Evolutionary conservation across 2,797 vertebrate species (phyloP), one percentile per base, ranked within the genome.

Genomic region (Platyrinchus mystaceus): DNA sequence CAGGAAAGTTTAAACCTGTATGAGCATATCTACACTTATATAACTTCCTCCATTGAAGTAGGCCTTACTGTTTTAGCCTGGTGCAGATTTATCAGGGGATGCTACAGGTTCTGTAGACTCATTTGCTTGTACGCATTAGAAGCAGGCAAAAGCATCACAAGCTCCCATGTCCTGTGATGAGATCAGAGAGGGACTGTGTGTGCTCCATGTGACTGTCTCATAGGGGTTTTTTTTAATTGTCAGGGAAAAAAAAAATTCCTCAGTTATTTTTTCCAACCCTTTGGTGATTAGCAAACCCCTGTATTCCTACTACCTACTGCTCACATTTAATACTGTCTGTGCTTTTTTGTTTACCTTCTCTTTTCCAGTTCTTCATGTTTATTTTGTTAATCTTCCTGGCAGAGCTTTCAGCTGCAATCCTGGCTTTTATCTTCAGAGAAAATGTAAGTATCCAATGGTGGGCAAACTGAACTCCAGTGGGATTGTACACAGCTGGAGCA

Each of bases 351-450:
- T 2, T 27, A 14, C 87, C 63, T 92, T 91, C 56, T 95, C 32
- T 96, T 47, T 95, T 93, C 43, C 98, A 99, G 99, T 99, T 99
- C 97, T 99, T 99, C 98, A 98, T 99, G 97, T 98, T 99, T 85
- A 99, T 99, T 96, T 98, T 99, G 95, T 89, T 99, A 96, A 99
- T 99, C 97, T 99, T 99, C 97, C 98, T 99, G 95, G 98, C 98
- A 1, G 99, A 99, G 97, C 98, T 99, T 74, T 99, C 99, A 1
- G 99, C 98, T 24, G 99, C 99, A 95, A 98, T 99, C 97, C 93
- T 99, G 98, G 99, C 99, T 47, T 99, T 99, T 97, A 97, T 99
- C 97, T 99, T 99, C 98, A 98, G 99, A 86, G 99, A 99, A 78
- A 99, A 99, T 1, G 99, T 99, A 98, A 98, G 99, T 98, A 94